A percentile compares a stretch with the other conserved stretches of the same genome.
These are phyloP conservation scores for Tillus elongatus DNA, from an alignment of 2,888 invertebrate genomes.

Conservation along the genomic window DNA sequence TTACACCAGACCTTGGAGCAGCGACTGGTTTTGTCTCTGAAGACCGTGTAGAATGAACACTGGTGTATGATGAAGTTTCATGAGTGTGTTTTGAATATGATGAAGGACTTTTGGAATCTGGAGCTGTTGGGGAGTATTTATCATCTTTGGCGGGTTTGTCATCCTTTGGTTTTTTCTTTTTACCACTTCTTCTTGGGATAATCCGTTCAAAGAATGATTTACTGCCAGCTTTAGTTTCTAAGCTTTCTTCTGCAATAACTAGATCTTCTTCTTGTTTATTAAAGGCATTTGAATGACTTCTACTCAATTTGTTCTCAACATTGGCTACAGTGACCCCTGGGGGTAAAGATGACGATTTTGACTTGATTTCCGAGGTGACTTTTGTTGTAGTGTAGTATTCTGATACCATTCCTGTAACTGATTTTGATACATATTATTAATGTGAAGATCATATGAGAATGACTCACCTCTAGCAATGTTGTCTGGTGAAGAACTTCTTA, in stretches of 20 bases:
- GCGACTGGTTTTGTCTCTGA: slow-evolving; percentile 29
- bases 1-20: slow-evolving; percentile 43
- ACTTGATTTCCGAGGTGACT: slow-evolving; percentile 21
- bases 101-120: slow-evolving; percentile 9
- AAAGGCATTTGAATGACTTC: slow-evolving; percentile 40
- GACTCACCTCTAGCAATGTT: slow-evolving; percentile 34
- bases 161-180: slow-evolving; percentile 54
- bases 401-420: slow-evolving; percentile 38
- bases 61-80: not conserved
- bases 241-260: slow-evolving; percentile 38
- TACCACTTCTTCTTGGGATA: slow-evolving; percentile 60
- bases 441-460: no score
- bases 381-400: slow-evolving; percentile 35
- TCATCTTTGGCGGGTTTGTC: slow-evolving; percentile 37
- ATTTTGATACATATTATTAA: no score
- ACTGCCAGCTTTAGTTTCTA: slow-evolving; percentile 44
- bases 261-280: slow-evolving; percentile 36
- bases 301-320: slow-evolving; percentile 47
- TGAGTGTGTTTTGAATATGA: slow-evolving; percentile 14
- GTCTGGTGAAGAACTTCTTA: slow-evolving; percentile 55
- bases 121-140: slow-evolving; percentile 31
- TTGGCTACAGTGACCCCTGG: slow-evolving; percentile 50
- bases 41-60: not conserved
- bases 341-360: slow-evolving; percentile 57
- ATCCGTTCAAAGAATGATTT: slow-evolving; percentile 58